These are phyloP conservation scores for Oryzias dopingdopingensis DNA, from an alignment of 2,797 vertebrate genomes.

Conservation along the genomic window DNA sequence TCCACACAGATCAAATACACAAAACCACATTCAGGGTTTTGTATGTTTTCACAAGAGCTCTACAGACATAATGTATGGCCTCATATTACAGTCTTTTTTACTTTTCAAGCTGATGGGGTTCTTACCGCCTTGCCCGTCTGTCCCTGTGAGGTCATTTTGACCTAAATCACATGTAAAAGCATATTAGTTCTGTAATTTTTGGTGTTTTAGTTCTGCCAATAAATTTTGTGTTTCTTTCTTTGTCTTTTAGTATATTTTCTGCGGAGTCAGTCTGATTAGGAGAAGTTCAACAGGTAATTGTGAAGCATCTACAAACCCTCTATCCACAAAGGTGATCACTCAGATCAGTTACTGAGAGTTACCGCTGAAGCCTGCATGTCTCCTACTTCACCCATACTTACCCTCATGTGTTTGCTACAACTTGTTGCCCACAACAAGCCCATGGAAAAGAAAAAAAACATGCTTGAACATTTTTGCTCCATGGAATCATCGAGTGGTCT, in stretches of 20 bases:
- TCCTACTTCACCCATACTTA: too few relatives aligned
- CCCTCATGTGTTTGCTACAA: too few relatives aligned
- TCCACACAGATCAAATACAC: conserved; percentile 22
- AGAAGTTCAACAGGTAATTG: conserved; percentile 25
- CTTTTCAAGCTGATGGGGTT: conserved; percentile 3
- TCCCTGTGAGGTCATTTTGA: conserved; percentile 15
- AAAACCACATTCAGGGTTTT: not conserved
- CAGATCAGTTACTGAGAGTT: conserved; percentile 29
- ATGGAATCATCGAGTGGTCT: too few relatives aligned
- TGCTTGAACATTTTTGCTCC: too few relatives aligned
- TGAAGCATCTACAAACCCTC: conserved; percentile 47
- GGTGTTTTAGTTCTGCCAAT: conserved; percentile 4
- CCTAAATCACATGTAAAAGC: not conserved
- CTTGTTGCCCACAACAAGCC: too few relatives aligned
- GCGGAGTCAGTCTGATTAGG: conserved; percentile 35
- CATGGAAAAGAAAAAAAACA: too few relatives aligned
- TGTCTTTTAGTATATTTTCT: conserved; percentile 9
- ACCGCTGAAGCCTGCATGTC: too few relatives aligned
- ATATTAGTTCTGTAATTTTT: not conserved
- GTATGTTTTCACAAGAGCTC: not conserved
- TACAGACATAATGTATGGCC: too few relatives aligned
- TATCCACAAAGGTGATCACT: conserved; percentile 39
- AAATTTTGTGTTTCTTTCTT: conserved; percentile 8
- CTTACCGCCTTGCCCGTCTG: conserved; percentile 1
- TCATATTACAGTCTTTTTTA: not conserved